Conservation (phyloP, 1,140 invertebrate species). For the Drosophila kikkawai region DNA sequence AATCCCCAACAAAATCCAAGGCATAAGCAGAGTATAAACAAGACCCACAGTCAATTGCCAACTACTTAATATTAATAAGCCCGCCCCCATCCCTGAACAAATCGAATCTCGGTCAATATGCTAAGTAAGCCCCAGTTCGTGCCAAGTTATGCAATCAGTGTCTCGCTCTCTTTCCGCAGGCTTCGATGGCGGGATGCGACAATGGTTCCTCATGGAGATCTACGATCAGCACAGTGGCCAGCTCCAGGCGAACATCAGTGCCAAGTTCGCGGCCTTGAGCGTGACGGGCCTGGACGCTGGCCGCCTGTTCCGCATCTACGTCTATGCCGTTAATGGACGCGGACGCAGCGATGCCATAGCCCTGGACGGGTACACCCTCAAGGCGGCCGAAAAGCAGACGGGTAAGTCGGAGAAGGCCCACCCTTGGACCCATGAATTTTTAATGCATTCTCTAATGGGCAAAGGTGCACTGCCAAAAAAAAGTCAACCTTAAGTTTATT, state of each 20-base stretch:
- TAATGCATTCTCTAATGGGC: slow-evolving; percentile 39
- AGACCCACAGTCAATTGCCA: slow-evolving; percentile 20
- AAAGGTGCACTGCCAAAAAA: slow-evolving; percentile 4
- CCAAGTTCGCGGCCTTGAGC: slow-evolving; percentile 88
- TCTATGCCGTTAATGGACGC: slow-evolving; percentile 88
- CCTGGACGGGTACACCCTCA: slow-evolving; percentile 89
- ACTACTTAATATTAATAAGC: slow-evolving; percentile 45
- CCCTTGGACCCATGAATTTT: slow-evolving; percentile 51
- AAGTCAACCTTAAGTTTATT: too few species aligned
- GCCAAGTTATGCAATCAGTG: slow-evolving; percentile 44
- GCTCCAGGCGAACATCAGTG: slow-evolving; percentile 89
- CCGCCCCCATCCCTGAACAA: not conserved
- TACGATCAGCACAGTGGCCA: slow-evolving; percentile 89
- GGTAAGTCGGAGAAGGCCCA: slow-evolving; percentile 86
- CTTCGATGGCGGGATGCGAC: slow-evolving; percentile 91
- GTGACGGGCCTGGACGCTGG: slow-evolving; percentile 90
- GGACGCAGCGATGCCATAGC: slow-evolving; percentile 87
- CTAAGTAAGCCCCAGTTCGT: slow-evolving; percentile 47
- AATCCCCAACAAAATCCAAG: slow-evolving; percentile 9
- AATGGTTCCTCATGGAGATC: slow-evolving; percentile 90
- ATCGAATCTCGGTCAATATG: slow-evolving; percentile 33
- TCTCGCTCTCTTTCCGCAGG: slow-evolving; percentile 84
- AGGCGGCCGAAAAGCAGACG: slow-evolving; percentile 92
- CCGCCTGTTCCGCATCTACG: slow-evolving; percentile 88
- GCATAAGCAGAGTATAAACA: slow-evolving; percentile 14